Base-by-base conservation (phyloP, 2,113 vertebrate genomes). In the Xiphorhynchus elegans region DNA sequence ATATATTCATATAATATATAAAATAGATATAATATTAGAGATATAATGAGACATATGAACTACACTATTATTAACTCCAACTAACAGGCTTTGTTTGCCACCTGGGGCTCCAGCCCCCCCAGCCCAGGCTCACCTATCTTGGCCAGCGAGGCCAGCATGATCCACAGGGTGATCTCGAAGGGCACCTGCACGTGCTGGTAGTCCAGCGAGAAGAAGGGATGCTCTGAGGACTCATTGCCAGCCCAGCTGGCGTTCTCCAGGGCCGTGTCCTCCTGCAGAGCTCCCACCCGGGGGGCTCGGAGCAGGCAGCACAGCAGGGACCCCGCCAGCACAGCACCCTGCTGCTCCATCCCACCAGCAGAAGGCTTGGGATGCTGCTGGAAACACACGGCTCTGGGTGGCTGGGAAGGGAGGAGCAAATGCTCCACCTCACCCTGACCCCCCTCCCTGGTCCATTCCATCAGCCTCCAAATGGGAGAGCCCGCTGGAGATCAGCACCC, bases 81-180 rank as follows among this genome's bases (percentile, higher is more conserved):
- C 9, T 9, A 29, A 14, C 6, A 42, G 37, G 14, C 20, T 9
- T 26, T 39, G n/a, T 0, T 1, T 0, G 2, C 35, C 23, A 15
- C 13, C 53, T 49, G 40, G 3, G 28, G 50, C 55, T 66, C 77
- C 39, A 40, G 39, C 9, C 39, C 39, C 39, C 3, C n/a, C 59
- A 53, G 35, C 52, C 53, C 50, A 80, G 9, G 6, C 28, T 97
- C 80, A 98, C 98, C 98, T 95, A 99, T 98, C 86, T 99, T 99
- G 85, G 98, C 99, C 94, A 99, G 91, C 29, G 98, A 99, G 2
- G 98, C 98, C 88, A 99, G 93, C 98, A 99, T 98, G 95, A 98
- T 99, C 98, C 98, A 98, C 87, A 98, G 95, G 0, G 98, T 98
- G 31, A 99, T 99, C 93, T 98, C 98, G 63, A 99, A 99, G 50